Evolutionary conservation across 2,797 vertebrate species (phyloP).

Genomic region (Gobio occitaniae): DNA sequence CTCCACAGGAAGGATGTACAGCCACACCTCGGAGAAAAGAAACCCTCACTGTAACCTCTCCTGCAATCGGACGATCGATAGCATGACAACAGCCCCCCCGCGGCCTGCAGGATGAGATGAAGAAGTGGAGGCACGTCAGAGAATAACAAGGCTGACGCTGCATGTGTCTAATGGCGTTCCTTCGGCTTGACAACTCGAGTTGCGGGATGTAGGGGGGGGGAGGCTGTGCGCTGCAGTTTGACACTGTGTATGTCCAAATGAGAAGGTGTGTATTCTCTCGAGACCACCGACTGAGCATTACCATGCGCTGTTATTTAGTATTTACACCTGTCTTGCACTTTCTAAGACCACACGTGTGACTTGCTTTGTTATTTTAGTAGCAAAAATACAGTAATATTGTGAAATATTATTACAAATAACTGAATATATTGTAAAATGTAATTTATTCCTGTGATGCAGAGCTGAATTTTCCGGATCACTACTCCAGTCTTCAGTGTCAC

Average conservation of each 20-base stretch:
- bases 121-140: slow-evolving; percentile 42
- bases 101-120: slow-evolving; percentile 21
- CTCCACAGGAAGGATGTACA: slow-evolving; percentile 26
- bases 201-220: background rate
- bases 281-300: background rate
- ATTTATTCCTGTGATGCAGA: too few species aligned
- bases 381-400: background rate
- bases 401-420: too few species aligned
- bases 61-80: slow-evolving; percentile 20
- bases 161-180: slow-evolving; percentile 54
- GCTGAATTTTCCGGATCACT: too few species aligned
- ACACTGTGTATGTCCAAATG: slow-evolving; percentile 14
- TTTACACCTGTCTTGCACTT: slow-evolving; percentile 11
- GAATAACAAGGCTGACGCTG: slow-evolving; percentile 41
- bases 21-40: slow-evolving; percentile 38
- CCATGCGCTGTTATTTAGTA: background rate
- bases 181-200: slow-evolving; percentile 57
- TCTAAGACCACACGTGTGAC: background rate
- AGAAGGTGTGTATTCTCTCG: slow-evolving; percentile 8
- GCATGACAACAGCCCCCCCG: slow-evolving; percentile 18
- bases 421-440: too few species aligned
- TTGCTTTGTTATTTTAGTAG: slow-evolving; percentile 2
- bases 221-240: slow-evolving; percentile 46
- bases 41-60: slow-evolving; percentile 37
- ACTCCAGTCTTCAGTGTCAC: too few species aligned